A percentile compares a stretch with the other conserved stretches of the same genome.
These are phyloP conservation scores for Spermophilus dauricus DNA, from an alignment of 2,113 vertebrate species.

Conservation along the genomic window DNA sequence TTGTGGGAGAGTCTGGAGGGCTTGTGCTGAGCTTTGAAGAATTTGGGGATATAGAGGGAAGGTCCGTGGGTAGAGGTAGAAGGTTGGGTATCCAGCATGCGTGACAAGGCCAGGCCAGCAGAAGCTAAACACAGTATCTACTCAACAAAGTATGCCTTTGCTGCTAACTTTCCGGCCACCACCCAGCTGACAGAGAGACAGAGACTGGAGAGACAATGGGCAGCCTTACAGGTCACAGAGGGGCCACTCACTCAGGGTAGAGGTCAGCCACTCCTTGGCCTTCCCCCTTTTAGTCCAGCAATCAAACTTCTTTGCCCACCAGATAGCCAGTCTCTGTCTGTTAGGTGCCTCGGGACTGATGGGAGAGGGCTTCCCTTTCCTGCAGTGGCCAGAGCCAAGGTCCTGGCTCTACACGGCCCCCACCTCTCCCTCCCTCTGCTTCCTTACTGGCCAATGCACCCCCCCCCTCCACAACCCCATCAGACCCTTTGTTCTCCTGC, in stretches of 20 bases:
- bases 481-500: not conserved
- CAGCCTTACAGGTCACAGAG: not conserved
- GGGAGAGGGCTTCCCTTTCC: not conserved
- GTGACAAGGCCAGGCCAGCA: not conserved
- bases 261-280: not conserved
- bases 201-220: not conserved
- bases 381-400: not conserved
- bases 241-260: fast-evolving
- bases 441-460: not conserved
- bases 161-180: not conserved
- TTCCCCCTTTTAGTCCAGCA: not conserved
- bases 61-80: fast-evolving
- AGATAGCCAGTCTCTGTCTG: not conserved
- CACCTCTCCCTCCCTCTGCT: not conserved
- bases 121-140: not conserved
- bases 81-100: too few relatives aligned
- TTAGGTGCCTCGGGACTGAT: not conserved
- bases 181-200: not conserved
- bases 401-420: not conserved
- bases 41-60: not conserved
- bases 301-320: not conserved
- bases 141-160: not conserved
- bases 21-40: not conserved
- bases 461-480: not conserved
- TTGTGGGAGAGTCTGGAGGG: not conserved